These are phyloP conservation scores for Neomonachus schauinslandi DNA, from an alignment of 2,113 vertebrate species.

Conservation along the genomic window DNA sequence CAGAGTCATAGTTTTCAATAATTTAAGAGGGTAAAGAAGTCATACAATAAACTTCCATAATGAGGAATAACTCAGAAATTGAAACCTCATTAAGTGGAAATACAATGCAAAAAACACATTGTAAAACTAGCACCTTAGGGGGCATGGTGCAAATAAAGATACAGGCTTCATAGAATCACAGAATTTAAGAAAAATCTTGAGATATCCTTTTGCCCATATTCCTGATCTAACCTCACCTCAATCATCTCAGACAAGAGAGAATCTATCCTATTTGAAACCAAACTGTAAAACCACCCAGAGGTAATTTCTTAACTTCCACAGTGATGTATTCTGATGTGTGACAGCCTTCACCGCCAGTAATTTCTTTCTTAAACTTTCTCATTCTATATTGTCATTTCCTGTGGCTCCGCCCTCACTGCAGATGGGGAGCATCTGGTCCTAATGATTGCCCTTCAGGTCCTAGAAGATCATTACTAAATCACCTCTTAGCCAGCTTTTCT, in stretches of 20 bases:
- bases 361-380: conserved; percentile 58
- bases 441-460: conserved; percentile 70
- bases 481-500: conserved; percentile 64
- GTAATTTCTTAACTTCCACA: conserved; percentile 31
- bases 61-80: conserved; percentile 48
- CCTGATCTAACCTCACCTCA: conserved; percentile 22
- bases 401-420: conserved; percentile 58
- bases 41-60: conserved; percentile 29
- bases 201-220: background rate
- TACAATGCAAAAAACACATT: conserved; percentile 42
- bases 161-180: background rate
- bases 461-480: conserved; percentile 69
- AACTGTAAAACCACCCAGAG: conserved; percentile 56
- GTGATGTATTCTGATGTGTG: conserved; percentile 52
- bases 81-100: conserved; percentile 40
- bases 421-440: conserved; percentile 68
- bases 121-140: background rate
- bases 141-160: conserved; percentile 9
- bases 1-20: background rate
- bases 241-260: conserved; percentile 3
- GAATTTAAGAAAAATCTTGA: conserved; percentile 44
- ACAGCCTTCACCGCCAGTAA: conserved; percentile 58
- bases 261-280: conserved; percentile 38
- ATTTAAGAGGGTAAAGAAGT: background rate
- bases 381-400: conserved; percentile 60